These are phyloP conservation scores for Diorhabda sublineata DNA, from an alignment of 1,140 invertebrate genomes.

Conservation along the genomic window DNA sequence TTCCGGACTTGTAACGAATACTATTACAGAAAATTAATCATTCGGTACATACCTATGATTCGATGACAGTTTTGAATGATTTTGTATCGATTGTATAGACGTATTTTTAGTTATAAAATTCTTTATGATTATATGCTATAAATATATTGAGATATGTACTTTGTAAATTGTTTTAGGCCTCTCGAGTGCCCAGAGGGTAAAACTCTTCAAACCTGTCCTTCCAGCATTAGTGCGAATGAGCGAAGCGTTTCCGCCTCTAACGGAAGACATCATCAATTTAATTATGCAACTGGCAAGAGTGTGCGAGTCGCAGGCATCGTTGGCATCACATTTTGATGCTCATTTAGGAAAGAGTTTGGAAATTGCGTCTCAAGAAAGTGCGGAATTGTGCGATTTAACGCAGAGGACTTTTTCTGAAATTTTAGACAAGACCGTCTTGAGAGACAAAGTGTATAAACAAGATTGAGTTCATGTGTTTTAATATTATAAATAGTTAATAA, in stretches of 20 bases:
- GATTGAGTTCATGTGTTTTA: slow-evolving; percentile 16
- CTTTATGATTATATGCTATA: too few relatives aligned
- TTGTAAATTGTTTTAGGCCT: slow-evolving; percentile 57
- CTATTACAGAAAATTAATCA: too few relatives aligned
- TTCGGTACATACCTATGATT: too few relatives aligned
- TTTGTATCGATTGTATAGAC: too few relatives aligned
- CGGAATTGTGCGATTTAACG: slow-evolving; percentile 59
- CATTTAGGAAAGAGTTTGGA: slow-evolving; percentile 54
- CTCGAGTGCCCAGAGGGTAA: slow-evolving; percentile 69
- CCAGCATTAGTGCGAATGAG: slow-evolving; percentile 83
- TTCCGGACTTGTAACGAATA: too few relatives aligned
- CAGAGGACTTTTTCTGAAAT: slow-evolving; percentile 60
- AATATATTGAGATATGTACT: too few relatives aligned
- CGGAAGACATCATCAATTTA: slow-evolving; percentile 82
- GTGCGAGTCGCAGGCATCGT: slow-evolving; percentile 75
- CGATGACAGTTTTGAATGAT: too few relatives aligned
- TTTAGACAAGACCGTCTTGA: slow-evolving; percentile 55
- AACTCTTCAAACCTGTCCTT: slow-evolving; percentile 78
- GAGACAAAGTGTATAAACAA: slow-evolving; percentile 53
- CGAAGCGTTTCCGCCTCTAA: slow-evolving; percentile 86
- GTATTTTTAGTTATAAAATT: too few relatives aligned
- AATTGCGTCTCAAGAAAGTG: slow-evolving; percentile 51
- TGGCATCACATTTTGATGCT: slow-evolving; percentile 59
- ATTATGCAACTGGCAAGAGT: slow-evolving; percentile 83
- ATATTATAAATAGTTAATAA: neutral